Conservation (phyloP, 2,113 vertebrate genomes). For the Chaetodon auriga region DNA sequence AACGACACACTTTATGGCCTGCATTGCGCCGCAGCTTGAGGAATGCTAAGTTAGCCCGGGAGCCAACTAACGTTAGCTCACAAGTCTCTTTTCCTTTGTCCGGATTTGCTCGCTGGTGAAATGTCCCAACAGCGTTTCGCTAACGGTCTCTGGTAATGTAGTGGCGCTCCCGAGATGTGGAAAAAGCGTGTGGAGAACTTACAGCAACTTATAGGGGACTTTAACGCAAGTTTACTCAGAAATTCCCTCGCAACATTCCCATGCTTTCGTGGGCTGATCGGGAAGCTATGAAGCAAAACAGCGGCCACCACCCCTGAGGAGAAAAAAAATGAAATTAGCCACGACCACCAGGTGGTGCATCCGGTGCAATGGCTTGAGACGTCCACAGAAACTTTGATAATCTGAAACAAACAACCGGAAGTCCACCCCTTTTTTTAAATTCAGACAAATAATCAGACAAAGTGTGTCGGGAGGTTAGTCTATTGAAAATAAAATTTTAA, state of each 20-base stretch:
- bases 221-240: constrained; percentile 58
- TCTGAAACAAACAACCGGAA: neutral
- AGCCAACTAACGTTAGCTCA: constrained; percentile 74
- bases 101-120: constrained; percentile 57
- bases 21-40: constrained; percentile 85
- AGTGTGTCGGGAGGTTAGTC: rapidly evolving
- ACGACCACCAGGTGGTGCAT: constrained; percentile 49
- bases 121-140: constrained; percentile 27
- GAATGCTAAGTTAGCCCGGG: constrained; percentile 74
- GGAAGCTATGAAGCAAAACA: constrained; percentile 73
- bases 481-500: neutral
- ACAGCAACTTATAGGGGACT: constrained; percentile 54
- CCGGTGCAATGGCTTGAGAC: constrained; percentile 39
- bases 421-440: rapidly evolving
- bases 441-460: too few species aligned
- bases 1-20: constrained; percentile 99
- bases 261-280: constrained; percentile 68
- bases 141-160: neutral
- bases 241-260: constrained; percentile 74
- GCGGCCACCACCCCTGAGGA: constrained; percentile 79
- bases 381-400: constrained; percentile 44
- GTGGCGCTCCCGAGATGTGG: neutral
- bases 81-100: constrained; percentile 77
- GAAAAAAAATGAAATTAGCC: constrained; percentile 41
- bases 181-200: neutral